phyloP scores from a whole-genome alignment of 2,797 vertebrate genomes.

The Ficedula albicollis region DNA sequence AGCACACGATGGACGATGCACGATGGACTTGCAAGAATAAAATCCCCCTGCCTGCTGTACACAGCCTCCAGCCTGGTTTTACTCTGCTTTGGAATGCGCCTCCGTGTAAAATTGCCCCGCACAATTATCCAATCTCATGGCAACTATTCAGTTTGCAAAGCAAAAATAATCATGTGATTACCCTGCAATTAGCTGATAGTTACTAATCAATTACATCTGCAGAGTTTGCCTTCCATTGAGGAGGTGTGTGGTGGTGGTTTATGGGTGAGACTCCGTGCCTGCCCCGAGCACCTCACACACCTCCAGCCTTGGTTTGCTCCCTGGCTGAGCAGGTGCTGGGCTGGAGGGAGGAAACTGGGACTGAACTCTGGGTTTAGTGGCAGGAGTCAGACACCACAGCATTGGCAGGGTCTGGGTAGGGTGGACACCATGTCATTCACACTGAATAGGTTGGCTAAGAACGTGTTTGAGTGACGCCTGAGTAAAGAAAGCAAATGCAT shows the following conservation, averaged over 20 bases:
- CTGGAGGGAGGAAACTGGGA: neutral
- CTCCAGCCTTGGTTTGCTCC: neutral
- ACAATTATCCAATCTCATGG: conserved; percentile 71
- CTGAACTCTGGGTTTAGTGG: neutral
- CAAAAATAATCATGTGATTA: conserved; percentile 75
- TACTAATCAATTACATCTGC: conserved; percentile 69
- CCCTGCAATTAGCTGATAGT: conserved; percentile 68
- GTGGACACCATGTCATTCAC: accelerated
- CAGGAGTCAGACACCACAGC: neutral
- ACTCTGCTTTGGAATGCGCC: conserved; percentile 10
- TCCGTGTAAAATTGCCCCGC: conserved; percentile 47
- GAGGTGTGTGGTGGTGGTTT: neutral
- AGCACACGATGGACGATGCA: accelerated
- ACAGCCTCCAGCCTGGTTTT: neutral
- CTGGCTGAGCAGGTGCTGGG: neutral
- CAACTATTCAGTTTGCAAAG: conserved; percentile 75
- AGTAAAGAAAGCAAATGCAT: neutral
- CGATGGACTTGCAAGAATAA: neutral
- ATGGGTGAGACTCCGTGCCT: neutral
- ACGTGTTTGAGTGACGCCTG: neutral
- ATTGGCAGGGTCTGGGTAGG: neutral
- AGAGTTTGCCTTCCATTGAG: neutral
- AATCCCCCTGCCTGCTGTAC: neutral
- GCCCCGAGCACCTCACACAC: neutral
- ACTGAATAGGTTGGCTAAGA: neutral